Conservation (phyloP, 1,140 invertebrate species). For the Leptinotarsa texana region DNA sequence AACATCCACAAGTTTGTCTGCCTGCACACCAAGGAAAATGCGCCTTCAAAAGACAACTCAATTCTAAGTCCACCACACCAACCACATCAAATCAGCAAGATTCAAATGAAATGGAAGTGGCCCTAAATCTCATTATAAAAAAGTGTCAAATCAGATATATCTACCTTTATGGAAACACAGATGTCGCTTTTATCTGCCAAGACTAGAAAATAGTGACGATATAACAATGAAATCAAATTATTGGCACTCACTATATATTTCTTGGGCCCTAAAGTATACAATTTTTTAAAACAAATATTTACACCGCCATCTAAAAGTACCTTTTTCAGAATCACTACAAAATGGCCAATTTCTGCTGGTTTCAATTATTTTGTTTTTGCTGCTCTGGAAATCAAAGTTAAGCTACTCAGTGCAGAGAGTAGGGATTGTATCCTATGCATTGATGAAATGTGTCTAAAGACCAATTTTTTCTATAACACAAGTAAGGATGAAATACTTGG, state of each 20-base stretch:
- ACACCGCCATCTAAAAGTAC: conserved; percentile 10
- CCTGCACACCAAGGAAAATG: too few species aligned
- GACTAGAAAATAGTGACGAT: neutral
- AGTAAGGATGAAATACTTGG: conserved; percentile 21
- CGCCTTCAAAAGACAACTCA: neutral
- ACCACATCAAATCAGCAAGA: neutral
- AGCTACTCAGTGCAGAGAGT: neutral
- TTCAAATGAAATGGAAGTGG: neutral
- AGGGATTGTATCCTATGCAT: conserved; percentile 25
- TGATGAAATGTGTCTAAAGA: conserved; percentile 23
- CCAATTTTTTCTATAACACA: conserved; percentile 19
- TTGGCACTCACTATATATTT: conserved; percentile 23
- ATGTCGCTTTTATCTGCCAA: neutral
- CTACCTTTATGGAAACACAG: neutral
- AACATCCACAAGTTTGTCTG: too few species aligned
- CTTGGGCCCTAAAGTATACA: conserved; percentile 20
- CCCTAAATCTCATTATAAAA: neutral
- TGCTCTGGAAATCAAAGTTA: conserved; percentile 9
- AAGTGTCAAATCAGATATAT: neutral
- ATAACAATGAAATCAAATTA: conserved; percentile 14
- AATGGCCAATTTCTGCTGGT: neutral
- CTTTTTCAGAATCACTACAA: neutral
- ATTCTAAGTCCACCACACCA: neutral
- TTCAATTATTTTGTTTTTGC: conserved; percentile 6
- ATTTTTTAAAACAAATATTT: conserved; percentile 9